Evolutionary conservation across 2,113 vertebrate species (phyloP), one percentile per base, ranked within the genome.

Genomic region (Oncorhynchus keta): DNA sequence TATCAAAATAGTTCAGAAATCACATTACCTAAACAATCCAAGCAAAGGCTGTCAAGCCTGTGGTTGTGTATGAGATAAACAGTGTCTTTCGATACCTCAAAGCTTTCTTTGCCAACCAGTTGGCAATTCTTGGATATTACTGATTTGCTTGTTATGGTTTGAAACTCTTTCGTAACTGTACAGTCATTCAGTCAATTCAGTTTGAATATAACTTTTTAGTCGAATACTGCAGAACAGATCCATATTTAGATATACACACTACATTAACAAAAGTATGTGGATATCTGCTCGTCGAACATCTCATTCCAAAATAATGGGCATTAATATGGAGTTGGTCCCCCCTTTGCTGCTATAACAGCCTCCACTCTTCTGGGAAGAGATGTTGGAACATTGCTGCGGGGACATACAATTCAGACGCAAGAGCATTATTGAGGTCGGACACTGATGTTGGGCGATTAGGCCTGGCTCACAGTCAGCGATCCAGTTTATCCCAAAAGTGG

Each of bases 191-290:
- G 88, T 91, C 89, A 86, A 88, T 93, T 94, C 87, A 65, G 81
- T 90, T 92, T 82, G 89, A 94, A 90, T 84, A 91, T 86, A 87
- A 85, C 90, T 79, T 93, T 94, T 85, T 93, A 89, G 87, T 86
- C 75, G 70, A 85, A 85, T 86, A 74, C 64, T 55, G 85, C 90
- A 4, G 20, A 57, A 57, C 55, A 57, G 3, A 18, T 6, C 55
- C 4, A 20, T 45, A 45, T 57, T 57, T 14, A 57, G 35, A 35
- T 11, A 45, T 45, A 24, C 24, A 24, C 24, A 24, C 24, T 24
- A 24, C 24, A 24, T 24, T 24, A 24, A 24, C 24, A 24, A 24
- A 24, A 24, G 24, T 24, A 24, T 24, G 24, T 24, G 24, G 24
- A 45, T 11, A 45, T 9, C 7, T 39, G 39, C 39, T 39, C 39